Conservation (phyloP, 2,113 vertebrate genomes). For the Crocuta crocuta region DNA sequence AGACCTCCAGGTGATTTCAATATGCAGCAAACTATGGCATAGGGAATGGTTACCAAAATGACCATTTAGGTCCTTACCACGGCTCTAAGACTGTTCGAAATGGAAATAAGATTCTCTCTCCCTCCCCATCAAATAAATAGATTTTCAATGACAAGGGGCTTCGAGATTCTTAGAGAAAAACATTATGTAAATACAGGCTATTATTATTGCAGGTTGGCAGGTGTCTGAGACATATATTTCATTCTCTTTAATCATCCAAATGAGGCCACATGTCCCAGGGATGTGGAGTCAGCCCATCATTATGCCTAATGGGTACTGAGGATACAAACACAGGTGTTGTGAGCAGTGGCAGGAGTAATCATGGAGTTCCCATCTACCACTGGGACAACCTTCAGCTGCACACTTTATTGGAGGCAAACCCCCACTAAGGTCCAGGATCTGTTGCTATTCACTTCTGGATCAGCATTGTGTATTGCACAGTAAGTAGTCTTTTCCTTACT, state of each 20-base stretch:
- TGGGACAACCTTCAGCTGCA: slow-evolving; percentile 12
- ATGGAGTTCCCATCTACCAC: slow-evolving; percentile 1
- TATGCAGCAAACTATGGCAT: background rate
- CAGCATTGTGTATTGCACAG: background rate
- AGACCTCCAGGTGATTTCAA: slow-evolving; percentile 8
- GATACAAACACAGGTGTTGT: slow-evolving; percentile 60
- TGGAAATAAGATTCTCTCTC: background rate
- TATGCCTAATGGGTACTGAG: slow-evolving; percentile 60
- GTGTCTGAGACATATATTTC: slow-evolving; percentile 70
- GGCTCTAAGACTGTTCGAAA: background rate
- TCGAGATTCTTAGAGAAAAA: slow-evolving; percentile 56
- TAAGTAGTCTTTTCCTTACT: slow-evolving; percentile 30
- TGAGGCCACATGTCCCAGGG: slow-evolving; percentile 69
- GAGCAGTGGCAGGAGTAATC: background rate
- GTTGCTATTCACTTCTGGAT: background rate
- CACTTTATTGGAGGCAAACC: background rate
- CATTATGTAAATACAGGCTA: slow-evolving; percentile 66
- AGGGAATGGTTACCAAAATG: background rate
- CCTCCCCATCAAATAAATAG: slow-evolving; percentile 2
- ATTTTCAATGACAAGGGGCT: slow-evolving; percentile 63
- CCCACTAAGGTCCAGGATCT: background rate
- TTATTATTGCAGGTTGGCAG: slow-evolving; percentile 71
- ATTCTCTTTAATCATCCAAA: slow-evolving; percentile 75
- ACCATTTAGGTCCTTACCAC: background rate
- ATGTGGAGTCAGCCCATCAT: slow-evolving; percentile 69